Base-by-base conservation (phyloP, 2,113 vertebrate genomes). In the Onychostoma macrolepis region DNA sequence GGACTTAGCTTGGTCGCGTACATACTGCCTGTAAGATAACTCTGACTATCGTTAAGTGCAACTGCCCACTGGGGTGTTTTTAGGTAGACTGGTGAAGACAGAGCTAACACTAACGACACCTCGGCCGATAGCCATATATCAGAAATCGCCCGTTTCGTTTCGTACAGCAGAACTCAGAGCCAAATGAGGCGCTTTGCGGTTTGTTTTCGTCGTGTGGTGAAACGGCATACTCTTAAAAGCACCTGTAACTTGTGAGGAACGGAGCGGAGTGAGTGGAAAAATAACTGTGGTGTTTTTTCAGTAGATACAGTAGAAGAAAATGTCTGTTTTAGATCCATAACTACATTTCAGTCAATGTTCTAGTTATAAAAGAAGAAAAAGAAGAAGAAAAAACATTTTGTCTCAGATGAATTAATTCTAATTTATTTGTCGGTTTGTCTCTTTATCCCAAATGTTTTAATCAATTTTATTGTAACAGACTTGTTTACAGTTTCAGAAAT, bases 401-500 rank as follows among this genome's bases (percentile, higher is more conserved):
- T 91, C 92, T 91, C 84, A 85, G 88, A 90, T 87, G 80, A 90
- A 87, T 90, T 86, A 84, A 88, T 89, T 91, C 74, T 91, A 91
- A 92, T 91, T 92, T 92, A 91, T 92, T 91, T 84, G 90, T 91
- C 38, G 4, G 53, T 90, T 91, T 86, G 88, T 90, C 85, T 80
- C 83, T 90, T 91, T 91, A 83, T 92, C 89, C 89, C 92, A 92
- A 91, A 91, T 91, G 91, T 92, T 91, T 90, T 89, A 92, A 92
- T 92, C 87, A 77, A 92, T 91, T 90, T 89, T 90, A 91, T 90
- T 80, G 90, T 91, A 88, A 91, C 86, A 90, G 84, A 92, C 90
- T 92, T 92, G 91, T 92, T 92, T 92, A 92, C 92, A 91, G 88
- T 91, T 91, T 92, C 88, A 90, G 91, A 92, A 88, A 91, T 91